Evolutionary conservation across 1,140 invertebrate genomes (phyloP), one percentile per base, ranked within the genome.

Genomic region (Scaptodrosophila lebanonensis): DNA sequence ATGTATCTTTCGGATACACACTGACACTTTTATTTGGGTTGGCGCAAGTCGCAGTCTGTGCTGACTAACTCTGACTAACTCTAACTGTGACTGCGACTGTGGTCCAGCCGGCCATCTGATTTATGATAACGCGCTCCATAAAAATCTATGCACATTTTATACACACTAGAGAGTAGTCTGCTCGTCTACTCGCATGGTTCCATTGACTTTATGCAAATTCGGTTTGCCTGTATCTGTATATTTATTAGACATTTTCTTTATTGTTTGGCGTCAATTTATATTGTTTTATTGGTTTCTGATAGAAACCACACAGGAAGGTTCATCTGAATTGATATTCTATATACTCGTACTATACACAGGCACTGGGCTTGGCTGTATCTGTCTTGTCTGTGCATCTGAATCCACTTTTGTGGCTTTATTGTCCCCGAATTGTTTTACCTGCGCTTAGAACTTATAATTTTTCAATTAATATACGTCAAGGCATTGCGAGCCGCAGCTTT

Each of bases 201-300:
- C 70, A 82, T 82, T 83, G 47, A 64, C 48, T 66, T 82, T 82
- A 82, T 82, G 75, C 69, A 75, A 82, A 82, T 79, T 72, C 53
- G 38, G 36, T 32, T 33, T 25, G 42, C 33, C 18, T 33, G 42
- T 33, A 54, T 17, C 50, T 62, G 43, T 50, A 32, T 59, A 39
- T 64, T 43, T 65, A 42, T 51, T 29, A 35, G 11, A 48, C 61
- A 70, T 62, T 70, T 76, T 70, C 66, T 36, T 44, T 50, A 63
- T 58, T 57, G 54, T 35, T 38, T 25, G 42, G 12, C 49, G 40
- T 66, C 45, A 40, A 43, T 53, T 69, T 73, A 63, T 79, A 62
- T 66, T 75, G 69, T 82, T 82, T 79, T 69, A 82, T 82, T 49
- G 44, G 30, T 33, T 32, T 63, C 44, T 44, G 61, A 60, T 64